Evolutionary conservation across 1,140 invertebrate genomes (phyloP).

Genomic region (Babylonia areolata): DNA sequence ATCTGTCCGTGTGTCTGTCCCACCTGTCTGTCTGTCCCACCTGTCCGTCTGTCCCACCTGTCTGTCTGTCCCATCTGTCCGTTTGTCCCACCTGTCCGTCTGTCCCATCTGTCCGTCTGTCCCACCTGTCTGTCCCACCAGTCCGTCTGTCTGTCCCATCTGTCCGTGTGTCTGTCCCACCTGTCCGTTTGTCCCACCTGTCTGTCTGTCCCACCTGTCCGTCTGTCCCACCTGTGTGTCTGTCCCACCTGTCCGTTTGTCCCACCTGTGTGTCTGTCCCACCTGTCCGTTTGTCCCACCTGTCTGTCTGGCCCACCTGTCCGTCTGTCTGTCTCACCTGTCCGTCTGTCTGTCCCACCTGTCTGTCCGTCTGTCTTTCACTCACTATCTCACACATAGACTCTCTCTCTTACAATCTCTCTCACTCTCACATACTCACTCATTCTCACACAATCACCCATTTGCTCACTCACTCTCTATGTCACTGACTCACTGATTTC

Average conservation of each 20-base stretch:
- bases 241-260: not conserved
- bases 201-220: not conserved
- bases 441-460: not conserved
- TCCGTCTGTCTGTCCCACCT: not conserved
- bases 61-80: conserved; percentile 14
- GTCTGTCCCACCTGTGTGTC: not conserved
- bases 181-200: not conserved
- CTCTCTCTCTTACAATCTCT: not conserved
- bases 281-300: not conserved
- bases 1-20: too few relatives aligned
- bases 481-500: not conserved
- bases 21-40: not conserved
- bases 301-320: not conserved
- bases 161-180: not conserved
- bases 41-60: conserved; percentile 9
- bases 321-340: not conserved
- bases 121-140: not conserved
- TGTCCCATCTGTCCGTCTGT: not conserved
- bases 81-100: not conserved
- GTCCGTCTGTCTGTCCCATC: not conserved
- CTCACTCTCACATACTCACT: not conserved
- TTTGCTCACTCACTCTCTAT: not conserved
- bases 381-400: not conserved
- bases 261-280: not conserved
- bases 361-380: not conserved